Conservation (phyloP, 1,140 invertebrate genomes). For the Littorina saxatilis region DNA sequence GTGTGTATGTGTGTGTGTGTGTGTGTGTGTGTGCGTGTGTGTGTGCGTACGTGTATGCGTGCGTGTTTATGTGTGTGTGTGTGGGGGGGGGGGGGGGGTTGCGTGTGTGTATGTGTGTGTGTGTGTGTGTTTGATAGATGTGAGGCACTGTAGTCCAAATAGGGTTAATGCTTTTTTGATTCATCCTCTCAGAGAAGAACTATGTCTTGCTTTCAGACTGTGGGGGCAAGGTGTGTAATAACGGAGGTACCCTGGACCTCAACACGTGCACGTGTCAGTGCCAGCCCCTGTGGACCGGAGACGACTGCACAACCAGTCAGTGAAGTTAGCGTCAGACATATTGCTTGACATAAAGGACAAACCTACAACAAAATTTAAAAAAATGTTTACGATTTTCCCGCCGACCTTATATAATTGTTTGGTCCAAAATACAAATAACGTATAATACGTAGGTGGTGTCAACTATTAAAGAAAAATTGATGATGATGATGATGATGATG, state of each 20-base stretch:
- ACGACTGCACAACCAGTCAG: constrained; percentile 41
- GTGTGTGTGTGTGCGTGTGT: background rate
- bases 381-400: no score
- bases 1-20: background rate
- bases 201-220: constrained; percentile 49
- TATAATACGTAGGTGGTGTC: no score
- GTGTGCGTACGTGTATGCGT: background rate
- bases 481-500: no score
- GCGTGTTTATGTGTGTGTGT: background rate
- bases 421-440: no score
- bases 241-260: constrained; percentile 54
- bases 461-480: no score
- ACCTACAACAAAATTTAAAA: no score
- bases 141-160: background rate
- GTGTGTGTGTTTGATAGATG: no score
- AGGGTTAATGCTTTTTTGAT: background rate
- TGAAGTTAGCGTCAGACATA: no score
- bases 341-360: no score
- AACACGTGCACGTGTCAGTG: constrained; percentile 84
- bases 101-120: no score
- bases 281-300: constrained; percentile 45
- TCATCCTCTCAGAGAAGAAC: background rate
- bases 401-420: no score
- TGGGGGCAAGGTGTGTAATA: constrained; percentile 56
- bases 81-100: no score